Percentiles rank a stretch among this genome's conserved stretches.
phyloP scores from a whole-genome alignment of 1,140 invertebrate genomes.

The Trigoniulus corallinus region DNA sequence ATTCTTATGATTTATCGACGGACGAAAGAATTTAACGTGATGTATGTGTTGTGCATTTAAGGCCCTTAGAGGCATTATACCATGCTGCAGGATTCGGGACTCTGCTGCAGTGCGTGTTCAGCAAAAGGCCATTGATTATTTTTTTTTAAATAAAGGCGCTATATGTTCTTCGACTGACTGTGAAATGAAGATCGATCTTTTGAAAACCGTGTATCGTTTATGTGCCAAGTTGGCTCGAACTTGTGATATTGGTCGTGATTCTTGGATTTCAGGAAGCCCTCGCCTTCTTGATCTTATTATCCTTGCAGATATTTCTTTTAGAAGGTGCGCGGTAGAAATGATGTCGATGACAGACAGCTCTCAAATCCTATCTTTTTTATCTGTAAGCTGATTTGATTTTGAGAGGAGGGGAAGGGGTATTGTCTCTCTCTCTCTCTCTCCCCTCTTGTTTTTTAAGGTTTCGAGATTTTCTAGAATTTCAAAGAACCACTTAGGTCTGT shows the following conservation, averaged over 20 bases:
- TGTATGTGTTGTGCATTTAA: conserved; percentile 1
- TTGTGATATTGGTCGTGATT: neutral
- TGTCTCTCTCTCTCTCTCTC: too few species aligned
- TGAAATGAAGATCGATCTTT: neutral
- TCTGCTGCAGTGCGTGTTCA: neutral
- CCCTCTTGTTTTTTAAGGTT: too few species aligned
- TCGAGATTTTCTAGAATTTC: too few species aligned
- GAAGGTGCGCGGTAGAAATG: too few species aligned
- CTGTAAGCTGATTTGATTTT: too few species aligned
- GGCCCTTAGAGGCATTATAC: neutral
- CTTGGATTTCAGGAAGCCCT: neutral
- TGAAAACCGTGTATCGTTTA: neutral
- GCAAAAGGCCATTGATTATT: neutral
- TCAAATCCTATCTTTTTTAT: too few species aligned
- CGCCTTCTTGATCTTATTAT: neutral
- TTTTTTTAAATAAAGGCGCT: neutral
- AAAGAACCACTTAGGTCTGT: too few species aligned
- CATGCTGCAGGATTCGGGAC: neutral
- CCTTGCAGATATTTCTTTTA: neutral
- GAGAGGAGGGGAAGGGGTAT: too few species aligned
- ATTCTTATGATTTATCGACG: too few species aligned
- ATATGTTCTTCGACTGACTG: neutral
- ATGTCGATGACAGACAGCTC: too few species aligned
- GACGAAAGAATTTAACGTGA: too few species aligned
- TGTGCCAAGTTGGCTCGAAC: neutral